Base-by-base conservation (phyloP, 2,113 vertebrate genomes). In the Rhinopomastus cyanomelas region DNA sequence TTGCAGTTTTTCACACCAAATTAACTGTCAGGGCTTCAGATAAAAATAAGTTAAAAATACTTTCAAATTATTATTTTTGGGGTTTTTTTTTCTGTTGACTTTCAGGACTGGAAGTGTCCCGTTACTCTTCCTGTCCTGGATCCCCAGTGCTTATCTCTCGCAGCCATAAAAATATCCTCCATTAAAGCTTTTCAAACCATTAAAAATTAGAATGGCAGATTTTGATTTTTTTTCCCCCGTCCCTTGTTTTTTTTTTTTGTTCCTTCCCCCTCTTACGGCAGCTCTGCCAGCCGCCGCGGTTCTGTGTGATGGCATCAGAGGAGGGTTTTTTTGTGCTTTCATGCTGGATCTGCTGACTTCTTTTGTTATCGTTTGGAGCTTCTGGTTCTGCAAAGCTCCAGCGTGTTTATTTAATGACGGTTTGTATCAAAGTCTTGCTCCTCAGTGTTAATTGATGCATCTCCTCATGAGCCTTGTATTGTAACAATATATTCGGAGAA, bases 1-100 rank as follows among this genome's bases (percentile, higher is more conserved):
- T 97, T 97, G 97, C 96, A 72, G 97, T 97, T 97, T 97, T 98
- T 97, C 97, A 98, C 97, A 98, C 97, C 97, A 98, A 98, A 98
- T 98, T 97, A 98, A 98, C 97, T 98, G 97, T 97, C 97, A 97
- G 92, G 91, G 81, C 96, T 94, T 96, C 95, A 97, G 97, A 98
- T 97, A 98, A 97, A 98, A 42, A 42, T 96, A 97, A 98, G 96
- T 97, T 96, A 95, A 96, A 97, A 97, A 97, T 97, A 95, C 94
- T 95, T 97, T 95, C 96, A 97, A 97, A 98, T 97, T 97, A 96
- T 97, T 97, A 96, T 51, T 30, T 59, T n/a, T 57, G 20, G 17
- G 46, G 11, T 42, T 42, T 42, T 56, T 32, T 57, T 57, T 19
- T 96, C 96, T 97, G 89, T 97, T 97, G 96, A 96, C 96, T 97